A percentile compares a stretch with the other conserved stretches of the same genome.
Conservation (phyloP, 2,797 vertebrate species). For the Steatocranus sp. region DNA sequence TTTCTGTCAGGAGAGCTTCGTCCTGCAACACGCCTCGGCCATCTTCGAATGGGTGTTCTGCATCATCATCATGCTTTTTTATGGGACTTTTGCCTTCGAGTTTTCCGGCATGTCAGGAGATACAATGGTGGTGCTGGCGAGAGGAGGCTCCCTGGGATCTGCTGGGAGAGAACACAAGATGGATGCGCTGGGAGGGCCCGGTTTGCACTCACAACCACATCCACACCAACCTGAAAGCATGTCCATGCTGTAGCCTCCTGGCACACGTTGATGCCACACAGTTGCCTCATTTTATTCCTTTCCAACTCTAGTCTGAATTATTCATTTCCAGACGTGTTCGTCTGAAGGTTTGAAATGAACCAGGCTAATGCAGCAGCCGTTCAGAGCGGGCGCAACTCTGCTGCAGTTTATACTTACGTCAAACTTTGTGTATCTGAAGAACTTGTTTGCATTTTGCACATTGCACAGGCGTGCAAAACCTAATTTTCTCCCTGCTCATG, state of each 20-base stretch:
- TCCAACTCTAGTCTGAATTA: slow-evolving; percentile 30
- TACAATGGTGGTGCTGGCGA: slow-evolving; percentile 78
- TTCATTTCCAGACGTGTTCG: slow-evolving; percentile 21
- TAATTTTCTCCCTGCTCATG: slow-evolving; percentile 9
- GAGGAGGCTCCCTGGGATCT: slow-evolving; percentile 59
- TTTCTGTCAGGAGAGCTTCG: slow-evolving; percentile 82
- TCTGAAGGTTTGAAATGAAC: slow-evolving; percentile 25
- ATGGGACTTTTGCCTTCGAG: slow-evolving; percentile 83
- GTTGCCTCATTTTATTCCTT: slow-evolving; percentile 11
- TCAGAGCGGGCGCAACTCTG: not conserved
- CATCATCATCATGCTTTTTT: slow-evolving; percentile 81
- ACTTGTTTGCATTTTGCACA: slow-evolving; percentile 68
- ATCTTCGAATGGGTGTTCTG: slow-evolving; percentile 85
- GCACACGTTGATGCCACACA: slow-evolving; percentile 7
- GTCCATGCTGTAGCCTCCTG: slow-evolving; percentile 64
- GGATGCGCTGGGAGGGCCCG: slow-evolving; percentile 47
- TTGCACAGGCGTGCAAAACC: slow-evolving; percentile 41
- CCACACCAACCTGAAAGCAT: slow-evolving; percentile 60
- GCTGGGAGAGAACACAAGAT: slow-evolving; percentile 62
- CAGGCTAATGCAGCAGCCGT: slow-evolving; percentile 17
- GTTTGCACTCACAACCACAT: slow-evolving; percentile 45
- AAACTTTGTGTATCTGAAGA: slow-evolving; percentile 40
- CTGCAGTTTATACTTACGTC: slow-evolving; percentile 6
- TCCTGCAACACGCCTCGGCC: slow-evolving; percentile 80
- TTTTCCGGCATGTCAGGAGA: slow-evolving; percentile 77